These are phyloP conservation scores for Tricholaema leucomelas DNA, from an alignment of 2,113 vertebrate genomes.

Conservation along the genomic window DNA sequence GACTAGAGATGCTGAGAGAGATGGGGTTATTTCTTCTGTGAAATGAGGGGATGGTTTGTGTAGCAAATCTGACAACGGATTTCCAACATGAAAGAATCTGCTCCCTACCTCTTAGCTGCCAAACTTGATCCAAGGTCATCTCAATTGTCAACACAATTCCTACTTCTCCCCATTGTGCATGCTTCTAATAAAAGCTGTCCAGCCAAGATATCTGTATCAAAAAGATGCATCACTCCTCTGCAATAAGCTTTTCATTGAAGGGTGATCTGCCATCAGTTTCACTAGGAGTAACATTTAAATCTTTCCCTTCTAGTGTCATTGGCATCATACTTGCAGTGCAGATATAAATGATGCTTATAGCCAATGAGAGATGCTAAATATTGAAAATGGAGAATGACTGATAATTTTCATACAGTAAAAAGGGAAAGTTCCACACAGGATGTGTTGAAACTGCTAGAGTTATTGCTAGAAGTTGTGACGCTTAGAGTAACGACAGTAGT, in stretches of 20 bases:
- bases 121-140: slow-evolving; percentile 52
- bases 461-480: not conserved
- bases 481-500: not conserved
- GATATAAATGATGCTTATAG: not conserved
- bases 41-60: slow-evolving; percentile 57
- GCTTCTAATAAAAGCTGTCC: not conserved
- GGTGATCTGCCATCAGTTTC: not conserved
- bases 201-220: not conserved
- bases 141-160: not conserved
- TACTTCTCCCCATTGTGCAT: not conserved
- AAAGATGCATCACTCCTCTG: not conserved
- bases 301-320: not conserved
- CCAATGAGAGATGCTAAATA: not conserved
- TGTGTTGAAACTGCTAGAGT: not conserved
- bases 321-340: not conserved
- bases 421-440: not conserved
- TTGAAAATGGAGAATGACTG: not conserved
- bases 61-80: slow-evolving; percentile 59
- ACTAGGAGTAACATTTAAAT: not conserved
- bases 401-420: not conserved
- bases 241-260: not conserved
- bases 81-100: slow-evolving; percentile 49
- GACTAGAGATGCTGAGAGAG: slow-evolving; percentile 48
- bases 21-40: slow-evolving; percentile 49
- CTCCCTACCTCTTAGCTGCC: slow-evolving; percentile 49